Conservation (phyloP, 2,888 invertebrate species). For the Furcula furcula region DNA sequence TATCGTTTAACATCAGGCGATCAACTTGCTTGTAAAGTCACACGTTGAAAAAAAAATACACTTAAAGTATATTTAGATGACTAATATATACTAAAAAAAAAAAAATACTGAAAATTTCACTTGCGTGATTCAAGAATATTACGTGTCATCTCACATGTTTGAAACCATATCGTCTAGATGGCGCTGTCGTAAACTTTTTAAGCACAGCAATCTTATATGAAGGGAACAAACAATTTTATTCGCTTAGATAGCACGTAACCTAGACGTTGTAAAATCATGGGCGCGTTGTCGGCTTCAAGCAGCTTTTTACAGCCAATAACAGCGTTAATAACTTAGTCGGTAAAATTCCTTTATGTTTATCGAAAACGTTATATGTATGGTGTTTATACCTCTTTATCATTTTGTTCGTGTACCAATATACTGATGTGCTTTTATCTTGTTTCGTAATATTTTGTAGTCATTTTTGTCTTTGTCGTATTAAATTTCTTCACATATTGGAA, state of each 20-base stretch:
- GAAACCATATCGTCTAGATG: not conserved
- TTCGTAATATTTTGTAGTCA: too few species aligned
- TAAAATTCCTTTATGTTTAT: constrained; percentile 43
- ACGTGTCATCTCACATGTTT: not conserved
- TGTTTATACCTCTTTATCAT: too few species aligned
- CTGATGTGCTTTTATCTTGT: too few species aligned
- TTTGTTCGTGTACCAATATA: too few species aligned
- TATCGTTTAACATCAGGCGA: too few species aligned
- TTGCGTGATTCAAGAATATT: not conserved
- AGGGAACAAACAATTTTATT: constrained; percentile 30
- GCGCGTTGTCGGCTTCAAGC: constrained; percentile 38
- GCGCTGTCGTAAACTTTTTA: not conserved
- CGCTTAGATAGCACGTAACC: constrained; percentile 26
- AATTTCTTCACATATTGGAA: too few species aligned
- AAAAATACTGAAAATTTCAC: not conserved
- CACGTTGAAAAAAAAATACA: too few species aligned
- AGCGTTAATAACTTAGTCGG: constrained; percentile 49
- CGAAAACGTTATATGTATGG: constrained; percentile 20
- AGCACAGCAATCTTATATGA: not conserved
- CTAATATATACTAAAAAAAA: not conserved
- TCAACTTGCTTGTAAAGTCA: too few species aligned
- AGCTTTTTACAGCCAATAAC: constrained; percentile 54
- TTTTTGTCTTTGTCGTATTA: too few species aligned
- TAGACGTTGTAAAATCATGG: constrained; percentile 38
- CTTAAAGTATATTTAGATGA: too few species aligned